Evolutionary conservation across 2,888 invertebrate genomes (phyloP), one percentile per base, ranked within the genome.

Genomic region (Eremobia ochroleuca): DNA sequence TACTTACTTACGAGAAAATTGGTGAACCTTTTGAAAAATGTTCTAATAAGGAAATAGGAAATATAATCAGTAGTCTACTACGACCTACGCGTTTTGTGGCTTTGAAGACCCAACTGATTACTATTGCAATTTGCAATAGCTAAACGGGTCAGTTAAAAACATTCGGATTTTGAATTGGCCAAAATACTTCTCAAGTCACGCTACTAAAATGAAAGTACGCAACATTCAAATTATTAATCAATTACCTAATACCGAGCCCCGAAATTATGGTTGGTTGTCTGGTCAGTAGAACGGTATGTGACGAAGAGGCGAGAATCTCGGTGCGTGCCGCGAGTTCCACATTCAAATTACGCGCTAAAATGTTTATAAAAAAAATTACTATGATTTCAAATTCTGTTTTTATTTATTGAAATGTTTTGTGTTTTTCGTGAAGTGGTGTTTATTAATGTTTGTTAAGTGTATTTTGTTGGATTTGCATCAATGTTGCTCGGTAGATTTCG

Each of bases 331-430:
- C 46, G 66, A 31, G 64, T 79, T 79, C 83, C 25, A 71, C 15
- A 71, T 77, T 72, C 52, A 72, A 83, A 83, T 46, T 43, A 5
- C 43, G 64, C 64, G 78, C 67, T 49, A 77, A 71, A 83, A 71
- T 64, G 58, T 40, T 46, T 31, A 21, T 37, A 37, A 31, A 77
- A 79, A 46, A 46, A 43, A 43, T 49, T 8, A 2, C 1, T 15
- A 13, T 40, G n/a, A 3, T 49, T 28, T 31, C 3, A 21, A 46
- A n/a, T 40, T 21, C 11, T 37, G 28, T 28, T 9, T 75, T 61
- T 21, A 18, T 37, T 31, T 40, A 71, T 6, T n/a, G 4, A 1
- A 13, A 3, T 18, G 4, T 3, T 49, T 34, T 5, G 3, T 59
- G 5, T 31, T 40, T 52, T 64, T 25, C 0, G 55, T 80, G 65